A percentile compares a stretch with the other conserved stretches of the same genome.
Evolutionary conservation across 2,113 vertebrate genomes (phyloP).

Genomic region (Misgurnus mizolepis): DNA sequence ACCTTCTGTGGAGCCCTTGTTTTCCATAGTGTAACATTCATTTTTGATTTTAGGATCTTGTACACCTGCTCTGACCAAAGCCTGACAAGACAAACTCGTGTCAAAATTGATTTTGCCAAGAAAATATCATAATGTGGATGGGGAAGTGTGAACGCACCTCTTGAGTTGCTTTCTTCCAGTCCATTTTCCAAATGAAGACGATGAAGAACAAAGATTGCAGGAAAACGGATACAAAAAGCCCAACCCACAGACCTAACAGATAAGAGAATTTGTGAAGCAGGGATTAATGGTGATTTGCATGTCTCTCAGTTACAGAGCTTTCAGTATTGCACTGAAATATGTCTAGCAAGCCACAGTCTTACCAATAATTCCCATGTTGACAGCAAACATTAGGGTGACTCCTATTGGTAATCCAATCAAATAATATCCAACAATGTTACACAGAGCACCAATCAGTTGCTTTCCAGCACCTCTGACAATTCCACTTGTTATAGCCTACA

Average conservation of each 20-base stretch:
- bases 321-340: no score
- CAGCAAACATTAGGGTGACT: no score
- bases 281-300: not conserved
- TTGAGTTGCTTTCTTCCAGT: conserved; percentile 81
- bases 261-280: not conserved
- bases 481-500: conserved; percentile 73
- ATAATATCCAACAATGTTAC: no score
- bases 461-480: conserved; percentile 81
- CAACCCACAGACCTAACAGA: conserved; percentile 81
- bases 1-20: conserved; percentile 35
- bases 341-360: no score
- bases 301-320: no score
- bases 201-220: conserved; percentile 75
- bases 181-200: conserved; percentile 72
- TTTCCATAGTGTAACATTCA: conserved; percentile 41
- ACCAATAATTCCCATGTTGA: no score
- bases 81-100: conserved; percentile 26
- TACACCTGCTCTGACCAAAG: conserved; percentile 48
- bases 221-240: conserved; percentile 73
- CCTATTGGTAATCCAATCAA: no score
- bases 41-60: not conserved
- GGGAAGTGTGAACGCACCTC: conserved; percentile 69
- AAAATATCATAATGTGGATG: not conserved
- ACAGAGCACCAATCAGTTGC: conserved; percentile 78
- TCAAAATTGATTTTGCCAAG: not conserved